Evolutionary conservation across 2,888 invertebrate species (phyloP).

Genomic region (Allolobophora icterica): DNA sequence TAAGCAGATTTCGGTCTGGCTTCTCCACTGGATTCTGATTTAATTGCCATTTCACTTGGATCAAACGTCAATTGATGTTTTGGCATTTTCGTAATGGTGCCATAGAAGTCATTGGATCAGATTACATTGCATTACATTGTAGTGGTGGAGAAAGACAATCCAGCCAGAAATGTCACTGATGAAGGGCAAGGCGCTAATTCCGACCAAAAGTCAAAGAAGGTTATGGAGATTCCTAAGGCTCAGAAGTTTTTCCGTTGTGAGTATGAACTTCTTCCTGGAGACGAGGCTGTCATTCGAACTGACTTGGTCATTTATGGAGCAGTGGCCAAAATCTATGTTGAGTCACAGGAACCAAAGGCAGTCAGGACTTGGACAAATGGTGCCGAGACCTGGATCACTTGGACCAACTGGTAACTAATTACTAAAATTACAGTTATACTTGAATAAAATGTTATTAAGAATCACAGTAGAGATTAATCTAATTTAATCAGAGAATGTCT

Average conservation of each 20-base stretch:
- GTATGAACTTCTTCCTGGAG: slow-evolving; percentile 60
- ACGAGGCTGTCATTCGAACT: slow-evolving; percentile 57
- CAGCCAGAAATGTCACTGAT: slow-evolving; percentile 44
- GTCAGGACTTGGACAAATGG: slow-evolving; percentile 64
- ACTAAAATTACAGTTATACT: not conserved
- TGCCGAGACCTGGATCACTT: slow-evolving; percentile 63
- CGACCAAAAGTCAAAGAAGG: slow-evolving; percentile 11
- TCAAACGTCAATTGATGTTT: too few species aligned
- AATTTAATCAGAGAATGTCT: not conserved
- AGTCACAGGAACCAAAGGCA: slow-evolving; percentile 59
- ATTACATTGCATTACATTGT: not conserved
- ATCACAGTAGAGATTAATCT: not conserved
- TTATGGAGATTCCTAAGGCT: slow-evolving; percentile 59
- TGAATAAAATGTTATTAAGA: not conserved
- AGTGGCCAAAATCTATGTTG: slow-evolving; percentile 63
- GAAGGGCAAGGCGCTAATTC: not conserved
- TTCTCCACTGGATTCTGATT: too few species aligned
- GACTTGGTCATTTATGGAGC: slow-evolving; percentile 63
- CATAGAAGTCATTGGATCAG: too few species aligned
- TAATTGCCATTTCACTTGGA: too few species aligned
- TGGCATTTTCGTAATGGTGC: too few species aligned
- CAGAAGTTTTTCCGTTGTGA: slow-evolving; percentile 63
- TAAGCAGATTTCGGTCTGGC: too few species aligned
- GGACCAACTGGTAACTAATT: slow-evolving; percentile 59
- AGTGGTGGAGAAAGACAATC: slow-evolving; percentile 50